phyloP scores from a whole-genome alignment of 2,113 vertebrate species.

The Amblyopsis rosae region DNA sequence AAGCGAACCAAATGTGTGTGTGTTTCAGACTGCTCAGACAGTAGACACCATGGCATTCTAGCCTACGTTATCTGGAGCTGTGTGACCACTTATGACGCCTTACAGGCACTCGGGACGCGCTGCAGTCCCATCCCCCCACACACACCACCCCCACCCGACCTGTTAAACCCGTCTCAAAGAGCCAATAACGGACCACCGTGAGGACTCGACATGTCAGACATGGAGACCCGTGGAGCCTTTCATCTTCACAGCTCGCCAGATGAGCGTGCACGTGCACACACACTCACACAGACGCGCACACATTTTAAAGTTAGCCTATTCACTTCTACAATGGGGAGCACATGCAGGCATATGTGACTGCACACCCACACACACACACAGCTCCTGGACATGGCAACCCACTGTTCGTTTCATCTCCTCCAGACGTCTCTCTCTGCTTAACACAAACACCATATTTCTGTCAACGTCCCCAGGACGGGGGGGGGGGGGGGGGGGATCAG shows the following conservation, averaged over 20 bases:
- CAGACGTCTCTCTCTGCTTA: slow-evolving; percentile 51
- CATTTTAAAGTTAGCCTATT: slow-evolving; percentile 42
- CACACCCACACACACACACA: slow-evolving; percentile 23
- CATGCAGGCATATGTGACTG: not conserved
- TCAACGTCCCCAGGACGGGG: slow-evolving; percentile 62
- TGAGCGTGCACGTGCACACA: not conserved
- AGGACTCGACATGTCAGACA: slow-evolving; percentile 67
- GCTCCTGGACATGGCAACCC: slow-evolving; percentile 48
- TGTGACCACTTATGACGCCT: too few species aligned
- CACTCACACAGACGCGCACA: slow-evolving; percentile 19
- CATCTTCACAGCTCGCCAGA: slow-evolving; percentile 50
- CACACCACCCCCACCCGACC: not conserved
- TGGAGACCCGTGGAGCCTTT: slow-evolving; percentile 64
- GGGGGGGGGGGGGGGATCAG: slow-evolving; percentile 53
- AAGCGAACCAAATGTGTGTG: too few species aligned
- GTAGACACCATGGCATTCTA: too few species aligned
- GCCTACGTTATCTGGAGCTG: too few species aligned
- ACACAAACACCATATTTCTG: slow-evolving; percentile 72
- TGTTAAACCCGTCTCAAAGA: slow-evolving; percentile 45
- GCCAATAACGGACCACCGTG: slow-evolving; percentile 43
- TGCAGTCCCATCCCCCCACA: slow-evolving; percentile 12
- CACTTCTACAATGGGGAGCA: not conserved
- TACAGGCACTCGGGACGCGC: slow-evolving; percentile 10
- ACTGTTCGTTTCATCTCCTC: slow-evolving; percentile 60
- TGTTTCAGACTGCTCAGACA: too few species aligned